A percentile compares a stretch with the other conserved stretches of the same genome.
These are phyloP conservation scores for Donacobius atricapilla DNA, from an alignment of 2,113 vertebrate species.

Conservation along the genomic window DNA sequence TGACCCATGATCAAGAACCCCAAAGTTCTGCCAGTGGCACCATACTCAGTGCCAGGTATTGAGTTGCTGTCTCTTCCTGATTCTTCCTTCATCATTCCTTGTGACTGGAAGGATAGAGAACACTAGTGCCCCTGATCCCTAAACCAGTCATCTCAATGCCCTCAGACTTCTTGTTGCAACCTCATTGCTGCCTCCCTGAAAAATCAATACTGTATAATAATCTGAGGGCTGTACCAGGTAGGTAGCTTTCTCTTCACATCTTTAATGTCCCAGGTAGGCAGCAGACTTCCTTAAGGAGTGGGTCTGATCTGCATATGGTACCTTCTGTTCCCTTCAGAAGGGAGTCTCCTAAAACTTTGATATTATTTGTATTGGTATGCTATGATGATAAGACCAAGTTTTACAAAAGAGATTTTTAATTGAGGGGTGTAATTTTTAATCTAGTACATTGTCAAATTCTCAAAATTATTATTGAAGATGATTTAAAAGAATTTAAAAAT, in stretches of 20 bases:
- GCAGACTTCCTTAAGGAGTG: background rate
- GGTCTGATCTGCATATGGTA: background rate
- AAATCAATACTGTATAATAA: background rate
- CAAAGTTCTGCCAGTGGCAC: background rate
- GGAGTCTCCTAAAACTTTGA: background rate
- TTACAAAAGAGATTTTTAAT: background rate
- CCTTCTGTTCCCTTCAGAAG: background rate
- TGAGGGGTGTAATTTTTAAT: background rate
- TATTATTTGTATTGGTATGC: background rate
- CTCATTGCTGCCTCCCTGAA: background rate
- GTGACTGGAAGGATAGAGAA: background rate
- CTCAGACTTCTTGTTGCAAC: background rate
- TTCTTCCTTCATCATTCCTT: background rate
- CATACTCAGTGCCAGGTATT: background rate
- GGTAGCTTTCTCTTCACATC: background rate
- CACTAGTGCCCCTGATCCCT: background rate
- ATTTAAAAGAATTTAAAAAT: background rate
- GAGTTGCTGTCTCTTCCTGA: background rate
- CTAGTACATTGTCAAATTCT: background rate
- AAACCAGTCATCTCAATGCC: background rate
- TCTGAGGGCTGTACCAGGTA: background rate
- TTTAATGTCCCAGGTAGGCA: background rate
- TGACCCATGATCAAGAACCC: background rate
- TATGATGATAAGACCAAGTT: background rate
- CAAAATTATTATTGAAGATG: background rate